Base-by-base conservation (phyloP, 2,888 invertebrate genomes). In the Chloromyia formosa region DNA sequence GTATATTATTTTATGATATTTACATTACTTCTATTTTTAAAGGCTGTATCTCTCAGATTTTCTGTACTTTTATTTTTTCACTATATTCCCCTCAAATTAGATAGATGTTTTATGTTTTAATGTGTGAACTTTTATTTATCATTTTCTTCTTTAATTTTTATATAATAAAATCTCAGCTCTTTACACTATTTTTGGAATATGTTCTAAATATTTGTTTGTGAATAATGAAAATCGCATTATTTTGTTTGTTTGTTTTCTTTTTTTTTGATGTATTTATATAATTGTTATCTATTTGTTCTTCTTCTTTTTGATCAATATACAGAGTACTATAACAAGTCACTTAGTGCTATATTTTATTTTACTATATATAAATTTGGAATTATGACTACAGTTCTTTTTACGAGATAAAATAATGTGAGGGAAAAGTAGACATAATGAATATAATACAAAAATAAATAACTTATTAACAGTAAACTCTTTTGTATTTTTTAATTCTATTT, bases 31-130 rank as follows among this genome's bases (percentile, higher is more conserved):
- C 76, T 76, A 76, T 49, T 75, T 35, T 69, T 75, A 76, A 76
- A 76, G 76, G 76, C 76, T 76, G 72, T 74, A 66, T 75, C 64
- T 76, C 71, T 62, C 66, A 74, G 71, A 66, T 74, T 73, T 49
- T 42, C 27, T 16, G 23, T 22, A 27, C 49, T 49, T 66, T 20
- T 49, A 18, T 20, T 7, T 22, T 18, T 58, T 22, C n/a, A 23
- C n/a, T 35, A 14, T 60, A 23, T 27, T 60, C 23, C 1, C 7
- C n/a, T 23, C 27, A 49, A 49, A 10, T n/a, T 49, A n/a, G 12
- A 49, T 49, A 49, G 3, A 49, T 3, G 12, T 49, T 7, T 2
- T 18, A 56, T 16, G 5, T 66, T 22, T 40, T 18, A 27, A 23
- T 64, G 12, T 53, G 10, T 16, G 53, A 4, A 35, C 7, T 53